A percentile compares a stretch with the other conserved stretches of the same genome.
These are phyloP conservation scores for Centropus bengalensis DNA, from an alignment of 2,113 vertebrate genomes.

Conservation along the genomic window DNA sequence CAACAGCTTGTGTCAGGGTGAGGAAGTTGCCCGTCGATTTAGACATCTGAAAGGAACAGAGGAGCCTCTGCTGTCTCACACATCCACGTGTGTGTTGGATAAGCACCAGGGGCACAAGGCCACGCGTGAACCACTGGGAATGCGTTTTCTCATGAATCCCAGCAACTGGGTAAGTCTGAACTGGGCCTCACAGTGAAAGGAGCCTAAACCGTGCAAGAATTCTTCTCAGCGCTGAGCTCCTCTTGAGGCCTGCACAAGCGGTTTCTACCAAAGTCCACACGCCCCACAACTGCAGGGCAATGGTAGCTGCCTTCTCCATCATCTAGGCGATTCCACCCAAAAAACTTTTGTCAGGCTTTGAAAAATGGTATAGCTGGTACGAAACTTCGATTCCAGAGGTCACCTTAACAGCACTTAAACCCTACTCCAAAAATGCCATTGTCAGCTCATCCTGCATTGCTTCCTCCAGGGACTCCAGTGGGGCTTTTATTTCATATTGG, in stretches of 20 bases:
- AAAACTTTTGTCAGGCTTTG: neutral
- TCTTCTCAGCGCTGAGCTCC: neutral
- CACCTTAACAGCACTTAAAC: neutral
- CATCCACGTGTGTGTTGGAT: neutral
- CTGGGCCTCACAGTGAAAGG: neutral
- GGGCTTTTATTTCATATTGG: neutral
- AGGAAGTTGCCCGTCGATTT: constrained; percentile 99
- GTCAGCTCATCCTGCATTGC: neutral
- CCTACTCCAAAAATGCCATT: neutral
- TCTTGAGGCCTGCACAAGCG: no score
- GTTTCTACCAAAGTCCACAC: no score
- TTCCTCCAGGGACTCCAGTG: neutral
- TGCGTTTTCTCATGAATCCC: neutral
- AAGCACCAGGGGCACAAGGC: neutral
- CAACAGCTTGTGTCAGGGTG: constrained; percentile 87
- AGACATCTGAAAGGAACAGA: constrained; percentile 87
- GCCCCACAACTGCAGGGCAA: neutral
- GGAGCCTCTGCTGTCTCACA: neutral
- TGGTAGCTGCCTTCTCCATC: neutral
- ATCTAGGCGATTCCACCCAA: neutral
- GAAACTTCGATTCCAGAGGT: neutral
- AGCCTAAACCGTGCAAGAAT: neutral
- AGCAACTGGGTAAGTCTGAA: neutral
- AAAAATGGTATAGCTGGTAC: neutral
- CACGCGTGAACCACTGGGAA: neutral